These are phyloP conservation scores for Rattus norvegicus DNA, from an alignment of 2,113 vertebrate species.

Conservation along the genomic window GRCr8 NC_086039.1:62730001-62730500, in stretches of 20 bases:
- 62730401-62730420: too few relatives aligned
- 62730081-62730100: neutral
- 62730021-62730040: neutral
- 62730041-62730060: neutral
- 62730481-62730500: too few relatives aligned
- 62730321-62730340: too few relatives aligned
- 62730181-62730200: neutral
- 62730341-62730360: too few relatives aligned
- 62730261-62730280: neutral
- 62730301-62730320: too few relatives aligned
- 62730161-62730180: neutral
- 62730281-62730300: too few relatives aligned
- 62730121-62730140: neutral
- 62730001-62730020: neutral
- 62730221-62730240: neutral
- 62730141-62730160: neutral
- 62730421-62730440: too few relatives aligned
- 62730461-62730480: too few relatives aligned
- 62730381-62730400: too few relatives aligned
- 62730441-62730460: too few relatives aligned
- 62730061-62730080: neutral
- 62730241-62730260: neutral
- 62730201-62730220: neutral
- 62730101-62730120: neutral
- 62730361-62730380: too few relatives aligned